A percentile compares a stretch with the other conserved stretches of the same genome.
Conservation (phyloP, 2,888 invertebrate genomes). For the Melanotus villosus region DNA sequence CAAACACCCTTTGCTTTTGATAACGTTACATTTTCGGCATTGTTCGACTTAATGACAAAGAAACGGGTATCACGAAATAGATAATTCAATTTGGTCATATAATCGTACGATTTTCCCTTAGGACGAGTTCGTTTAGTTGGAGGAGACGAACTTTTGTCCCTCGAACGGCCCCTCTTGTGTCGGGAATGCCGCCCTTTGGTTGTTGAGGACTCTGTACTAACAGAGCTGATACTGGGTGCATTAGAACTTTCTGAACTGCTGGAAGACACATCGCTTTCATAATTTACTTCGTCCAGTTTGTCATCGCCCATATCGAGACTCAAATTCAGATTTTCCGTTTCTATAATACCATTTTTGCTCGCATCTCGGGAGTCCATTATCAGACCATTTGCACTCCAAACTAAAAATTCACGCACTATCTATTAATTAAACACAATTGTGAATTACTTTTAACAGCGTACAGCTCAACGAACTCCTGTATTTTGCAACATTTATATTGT, state of each 20-base stretch:
- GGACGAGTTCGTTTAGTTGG: slow-evolving; percentile 64
- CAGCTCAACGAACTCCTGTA: background rate
- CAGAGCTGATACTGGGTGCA: slow-evolving; percentile 84
- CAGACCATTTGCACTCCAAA: slow-evolving; percentile 43
- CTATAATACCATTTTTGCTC: slow-evolving; percentile 66
- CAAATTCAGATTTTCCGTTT: slow-evolving; percentile 66
- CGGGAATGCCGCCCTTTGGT: slow-evolving; percentile 72
- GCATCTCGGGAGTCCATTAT: slow-evolving; percentile 65
- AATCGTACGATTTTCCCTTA: slow-evolving; percentile 82
- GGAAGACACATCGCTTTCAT: slow-evolving; percentile 92
- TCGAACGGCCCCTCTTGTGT: slow-evolving; percentile 72
- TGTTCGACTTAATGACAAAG: slow-evolving; percentile 98
- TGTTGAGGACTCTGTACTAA: slow-evolving; percentile 79
- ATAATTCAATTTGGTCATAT: slow-evolving; percentile 91
- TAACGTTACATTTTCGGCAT: slow-evolving; percentile 94
- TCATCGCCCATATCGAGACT: slow-evolving; percentile 82
- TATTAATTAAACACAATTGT: background rate
- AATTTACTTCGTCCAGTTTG: slow-evolving; percentile 83
- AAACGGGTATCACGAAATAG: slow-evolving; percentile 94
- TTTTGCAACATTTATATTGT: slow-evolving; percentile 36
- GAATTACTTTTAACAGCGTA: background rate
- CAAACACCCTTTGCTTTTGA: slow-evolving; percentile 97
- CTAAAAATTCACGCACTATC: background rate
- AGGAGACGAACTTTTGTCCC: slow-evolving; percentile 64
- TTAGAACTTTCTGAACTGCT: slow-evolving; percentile 80